Percentiles rank a stretch among this genome's conserved stretches.
Evolutionary conservation across 2,113 vertebrate species (phyloP).

Genomic region (Verasper variegatus): DNA sequence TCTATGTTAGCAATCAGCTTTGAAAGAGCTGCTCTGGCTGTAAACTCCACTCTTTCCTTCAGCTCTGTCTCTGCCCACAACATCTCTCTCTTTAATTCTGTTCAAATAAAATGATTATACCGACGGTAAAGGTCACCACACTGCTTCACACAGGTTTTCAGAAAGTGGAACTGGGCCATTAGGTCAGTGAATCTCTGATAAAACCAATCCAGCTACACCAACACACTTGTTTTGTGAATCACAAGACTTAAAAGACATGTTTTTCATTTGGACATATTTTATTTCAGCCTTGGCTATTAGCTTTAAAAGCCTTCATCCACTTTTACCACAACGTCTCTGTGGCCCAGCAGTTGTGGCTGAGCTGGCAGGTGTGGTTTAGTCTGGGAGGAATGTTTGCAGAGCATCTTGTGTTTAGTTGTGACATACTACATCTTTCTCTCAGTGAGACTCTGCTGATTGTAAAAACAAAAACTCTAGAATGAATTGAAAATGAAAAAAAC

Average conservation of each 20-base stretch:
- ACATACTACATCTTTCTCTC: constrained; percentile 80
- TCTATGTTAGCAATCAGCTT: not conserved
- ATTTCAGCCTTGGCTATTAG: not conserved
- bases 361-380: constrained; percentile 32
- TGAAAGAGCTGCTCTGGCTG: not conserved
- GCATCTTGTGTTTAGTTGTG: constrained; percentile 72
- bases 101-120: not conserved
- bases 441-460: constrained; percentile 39
- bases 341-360: not conserved
- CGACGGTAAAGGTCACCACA: not conserved
- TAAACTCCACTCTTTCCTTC: not conserved
- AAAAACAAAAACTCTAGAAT: constrained; percentile 27
- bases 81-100: not conserved
- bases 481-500: too few species aligned
- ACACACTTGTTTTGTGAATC: too few species aligned
- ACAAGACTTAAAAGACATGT: not conserved
- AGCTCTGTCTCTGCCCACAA: too few species aligned
- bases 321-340: not conserved
- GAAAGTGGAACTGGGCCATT: not conserved
- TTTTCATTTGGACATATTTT: not conserved
- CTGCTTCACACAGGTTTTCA: not conserved
- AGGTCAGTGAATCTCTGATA: not conserved
- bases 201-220: too few species aligned
- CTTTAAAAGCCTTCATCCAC: not conserved
- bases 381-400: constrained; percentile 80